phyloP scores from a whole-genome alignment of 1,140 invertebrate species.

The Drosophila funebris region DNA sequence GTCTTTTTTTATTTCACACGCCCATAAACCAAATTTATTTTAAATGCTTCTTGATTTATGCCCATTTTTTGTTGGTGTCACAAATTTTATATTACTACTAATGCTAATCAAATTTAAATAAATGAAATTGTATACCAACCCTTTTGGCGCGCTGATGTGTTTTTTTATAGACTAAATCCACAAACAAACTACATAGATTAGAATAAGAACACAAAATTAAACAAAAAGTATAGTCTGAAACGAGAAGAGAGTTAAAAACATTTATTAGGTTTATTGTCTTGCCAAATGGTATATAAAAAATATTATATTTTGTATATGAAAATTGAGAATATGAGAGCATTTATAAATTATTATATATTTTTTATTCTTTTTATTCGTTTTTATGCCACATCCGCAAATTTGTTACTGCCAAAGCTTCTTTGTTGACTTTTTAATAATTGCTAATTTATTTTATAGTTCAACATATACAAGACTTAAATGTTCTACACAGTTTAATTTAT shows the following conservation, averaged over 20 bases:
- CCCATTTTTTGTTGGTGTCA: constrained; percentile 17
- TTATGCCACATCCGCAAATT: not conserved
- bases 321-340: not conserved
- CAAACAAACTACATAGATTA: constrained; percentile 39
- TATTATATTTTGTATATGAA: not conserved
- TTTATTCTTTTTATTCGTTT: not conserved
- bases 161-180: constrained; percentile 74
- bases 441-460: not conserved
- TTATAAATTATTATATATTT: not conserved
- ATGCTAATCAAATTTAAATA: constrained; percentile 58
- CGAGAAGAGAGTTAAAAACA: constrained; percentile 39
- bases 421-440: not conserved
- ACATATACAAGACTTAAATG: not conserved
- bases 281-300: not conserved
- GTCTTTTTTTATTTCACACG: not conserved
- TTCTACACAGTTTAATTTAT: not conserved
- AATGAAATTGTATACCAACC: constrained; percentile 65
- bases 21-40: constrained; percentile 58
- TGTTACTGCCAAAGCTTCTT: not conserved
- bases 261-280: constrained; percentile 25
- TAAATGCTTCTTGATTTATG: constrained; percentile 64
- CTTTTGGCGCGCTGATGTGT: constrained; percentile 51
- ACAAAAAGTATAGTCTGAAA: constrained; percentile 52
- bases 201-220: constrained; percentile 43
- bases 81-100: constrained; percentile 49